A percentile compares a stretch with the other conserved stretches of the same genome.
Evolutionary conservation across 2,797 vertebrate genomes (phyloP).

Genomic region (Schizopygopsis pylzovi): DNA sequence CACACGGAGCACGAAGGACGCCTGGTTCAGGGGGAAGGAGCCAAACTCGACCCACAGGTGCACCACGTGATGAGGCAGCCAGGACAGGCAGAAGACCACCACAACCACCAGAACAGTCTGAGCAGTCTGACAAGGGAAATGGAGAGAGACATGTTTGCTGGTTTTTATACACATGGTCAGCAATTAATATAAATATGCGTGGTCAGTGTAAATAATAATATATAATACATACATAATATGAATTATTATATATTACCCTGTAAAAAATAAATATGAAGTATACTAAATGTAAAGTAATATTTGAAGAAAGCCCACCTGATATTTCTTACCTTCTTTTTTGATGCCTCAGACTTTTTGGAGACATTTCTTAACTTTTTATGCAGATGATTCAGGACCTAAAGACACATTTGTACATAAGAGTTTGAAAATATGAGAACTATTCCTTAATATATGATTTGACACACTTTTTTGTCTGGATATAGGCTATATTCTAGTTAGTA

Average conservation of each 20-base stretch:
- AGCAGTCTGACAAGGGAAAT: constrained; percentile 82
- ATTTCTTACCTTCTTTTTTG: constrained; percentile 94
- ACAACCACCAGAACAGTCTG: constrained; percentile 97
- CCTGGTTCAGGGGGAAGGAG: constrained; percentile 92
- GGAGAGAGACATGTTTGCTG: background rate
- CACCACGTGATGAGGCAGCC: constrained; percentile 94
- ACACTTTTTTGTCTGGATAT: background rate
- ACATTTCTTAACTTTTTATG: constrained; percentile 96
- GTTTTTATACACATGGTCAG: background rate
- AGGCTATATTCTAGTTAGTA: no score
- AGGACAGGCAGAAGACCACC: constrained; percentile 96
- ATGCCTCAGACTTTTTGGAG: constrained; percentile 98
- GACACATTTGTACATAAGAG: constrained; percentile 39
- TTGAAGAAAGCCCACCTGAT: background rate
- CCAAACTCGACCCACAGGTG: constrained; percentile 97
- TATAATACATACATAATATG: background rate
- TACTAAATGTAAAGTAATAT: background rate
- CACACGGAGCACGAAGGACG: constrained; percentile 91
- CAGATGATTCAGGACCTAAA: constrained; percentile 95
- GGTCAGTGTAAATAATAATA: background rate
- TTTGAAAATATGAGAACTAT: background rate
- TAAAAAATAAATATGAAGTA: background rate
- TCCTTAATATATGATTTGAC: background rate
- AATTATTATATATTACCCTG: background rate
- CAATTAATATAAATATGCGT: background rate